Conservation (phyloP, 2,113 vertebrate species). For the Asarcornis scutulata region DNA sequence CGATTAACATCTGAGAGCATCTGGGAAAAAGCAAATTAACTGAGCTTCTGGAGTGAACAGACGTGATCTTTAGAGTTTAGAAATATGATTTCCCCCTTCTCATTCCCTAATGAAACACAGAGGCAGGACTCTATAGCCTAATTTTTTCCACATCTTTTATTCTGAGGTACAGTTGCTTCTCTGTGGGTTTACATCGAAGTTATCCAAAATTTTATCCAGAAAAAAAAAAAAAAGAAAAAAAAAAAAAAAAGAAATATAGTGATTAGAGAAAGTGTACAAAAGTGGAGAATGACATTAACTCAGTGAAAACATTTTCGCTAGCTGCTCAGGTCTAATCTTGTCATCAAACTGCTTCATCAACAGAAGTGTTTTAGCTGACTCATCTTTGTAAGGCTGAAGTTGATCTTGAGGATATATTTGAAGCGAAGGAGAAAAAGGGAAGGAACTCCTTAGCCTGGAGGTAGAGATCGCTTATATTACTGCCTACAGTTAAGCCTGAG, state of each 20-base stretch:
- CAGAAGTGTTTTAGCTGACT: background rate
- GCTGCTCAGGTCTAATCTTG: background rate
- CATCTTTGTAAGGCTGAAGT: background rate
- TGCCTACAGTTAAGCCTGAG: background rate
- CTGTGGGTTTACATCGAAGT: background rate
- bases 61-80: background rate
- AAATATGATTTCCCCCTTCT: background rate
- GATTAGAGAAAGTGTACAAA: background rate
- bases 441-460: background rate
- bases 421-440: background rate
- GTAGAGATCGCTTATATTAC: background rate
- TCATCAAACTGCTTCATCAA: background rate
- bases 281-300: background rate
- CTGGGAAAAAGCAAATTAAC: slow-evolving; percentile 25
- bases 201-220: background rate
- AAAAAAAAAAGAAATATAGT: background rate
- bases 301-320: background rate
- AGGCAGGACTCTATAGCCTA: background rate
- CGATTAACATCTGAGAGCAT: slow-evolving; percentile 10
- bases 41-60: slow-evolving; percentile 13
- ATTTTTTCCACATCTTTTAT: background rate
- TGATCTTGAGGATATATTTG: background rate
- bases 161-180: background rate
- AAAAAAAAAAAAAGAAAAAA: background rate
- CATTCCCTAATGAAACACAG: background rate